A percentile compares a stretch with the other conserved stretches of the same genome.
phyloP scores from a whole-genome alignment of 1,140 invertebrate species.

The Tetramorium simillimum region DNA sequence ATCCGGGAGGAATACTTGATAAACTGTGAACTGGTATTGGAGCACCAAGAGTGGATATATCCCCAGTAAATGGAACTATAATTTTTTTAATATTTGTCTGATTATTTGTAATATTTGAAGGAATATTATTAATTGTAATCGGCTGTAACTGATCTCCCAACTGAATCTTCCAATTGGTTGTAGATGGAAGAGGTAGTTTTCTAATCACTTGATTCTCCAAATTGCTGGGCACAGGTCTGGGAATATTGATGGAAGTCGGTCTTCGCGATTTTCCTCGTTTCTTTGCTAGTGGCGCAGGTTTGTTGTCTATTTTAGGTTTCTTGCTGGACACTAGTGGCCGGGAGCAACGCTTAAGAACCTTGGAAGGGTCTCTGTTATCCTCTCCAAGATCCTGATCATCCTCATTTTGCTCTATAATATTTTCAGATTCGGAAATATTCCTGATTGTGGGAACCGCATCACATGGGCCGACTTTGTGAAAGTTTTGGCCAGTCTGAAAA shows the following conservation, averaged over 20 bases:
- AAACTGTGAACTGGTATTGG: slow-evolving; percentile 84
- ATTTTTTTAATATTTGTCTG: slow-evolving; percentile 79
- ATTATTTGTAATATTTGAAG: slow-evolving; percentile 71
- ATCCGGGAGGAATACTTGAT: slow-evolving; percentile 83
- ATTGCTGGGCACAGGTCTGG: slow-evolving; percentile 77
- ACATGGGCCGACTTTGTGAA: slow-evolving; percentile 81
- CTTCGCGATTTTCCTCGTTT: slow-evolving; percentile 82
- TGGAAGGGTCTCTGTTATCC: slow-evolving; percentile 65
- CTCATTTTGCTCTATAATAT: slow-evolving; percentile 39
- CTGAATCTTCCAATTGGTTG: slow-evolving; percentile 81
- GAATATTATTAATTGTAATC: slow-evolving; percentile 79
- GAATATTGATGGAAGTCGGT: slow-evolving; percentile 82
- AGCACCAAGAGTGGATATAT: slow-evolving; percentile 81
- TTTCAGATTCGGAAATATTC: slow-evolving; percentile 45
- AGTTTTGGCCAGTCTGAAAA: slow-evolving; percentile 81
- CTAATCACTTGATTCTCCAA: slow-evolving; percentile 75
- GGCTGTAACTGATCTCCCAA: slow-evolving; percentile 81
- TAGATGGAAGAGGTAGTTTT: slow-evolving; percentile 82
- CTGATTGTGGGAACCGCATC: slow-evolving; percentile 83
- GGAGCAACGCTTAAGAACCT: slow-evolving; percentile 41
- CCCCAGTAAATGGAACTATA: slow-evolving; percentile 82
- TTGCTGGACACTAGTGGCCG: slow-evolving; percentile 82
- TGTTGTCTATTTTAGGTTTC: slow-evolving; percentile 82
- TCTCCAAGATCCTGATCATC: slow-evolving; percentile 62
- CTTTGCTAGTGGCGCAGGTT: slow-evolving; percentile 82